These are phyloP conservation scores for Microhierax caerulescens DNA, from an alignment of 2,797 vertebrate genomes.

Conservation along the genomic window DNA sequence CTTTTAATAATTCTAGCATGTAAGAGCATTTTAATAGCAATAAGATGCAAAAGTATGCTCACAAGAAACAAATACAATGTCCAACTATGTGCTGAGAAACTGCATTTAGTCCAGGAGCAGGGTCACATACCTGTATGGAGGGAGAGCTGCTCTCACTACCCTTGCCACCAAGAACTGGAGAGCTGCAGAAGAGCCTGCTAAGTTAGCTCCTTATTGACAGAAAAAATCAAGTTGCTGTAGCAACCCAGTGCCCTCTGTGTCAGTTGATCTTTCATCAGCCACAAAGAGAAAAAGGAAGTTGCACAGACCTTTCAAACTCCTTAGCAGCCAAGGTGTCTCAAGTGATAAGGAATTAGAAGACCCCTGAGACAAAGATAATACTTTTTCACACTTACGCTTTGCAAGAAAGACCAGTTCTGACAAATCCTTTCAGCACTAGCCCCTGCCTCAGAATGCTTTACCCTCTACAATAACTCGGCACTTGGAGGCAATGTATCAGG, in stretches of 20 bases:
- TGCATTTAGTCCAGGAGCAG: background rate
- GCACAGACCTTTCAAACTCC: background rate
- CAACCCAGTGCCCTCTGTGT: slow-evolving; percentile 1
- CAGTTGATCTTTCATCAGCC: slow-evolving; percentile 15
- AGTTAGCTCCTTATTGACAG: background rate
- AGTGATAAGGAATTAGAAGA: background rate
- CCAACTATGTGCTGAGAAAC: background rate
- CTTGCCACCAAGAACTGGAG: background rate
- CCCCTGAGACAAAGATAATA: background rate
- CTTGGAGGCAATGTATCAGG: background rate
- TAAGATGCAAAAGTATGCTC: background rate
- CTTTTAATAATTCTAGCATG: background rate
- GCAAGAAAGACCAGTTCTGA: background rate
- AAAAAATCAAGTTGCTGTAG: slow-evolving; percentile 49
- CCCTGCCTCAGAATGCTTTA: background rate
- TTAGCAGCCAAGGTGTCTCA: background rate
- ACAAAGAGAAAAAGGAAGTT: background rate
- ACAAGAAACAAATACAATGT: background rate
- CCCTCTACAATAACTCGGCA: background rate
- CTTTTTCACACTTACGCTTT: background rate
- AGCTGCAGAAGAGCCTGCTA: background rate
- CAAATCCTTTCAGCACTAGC: background rate
- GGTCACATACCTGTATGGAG: background rate
- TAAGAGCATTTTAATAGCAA: background rate
- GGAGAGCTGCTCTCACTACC: background rate